phyloP scores from a whole-genome alignment of 2,113 vertebrate genomes.

The Prunella himalayana region DNA sequence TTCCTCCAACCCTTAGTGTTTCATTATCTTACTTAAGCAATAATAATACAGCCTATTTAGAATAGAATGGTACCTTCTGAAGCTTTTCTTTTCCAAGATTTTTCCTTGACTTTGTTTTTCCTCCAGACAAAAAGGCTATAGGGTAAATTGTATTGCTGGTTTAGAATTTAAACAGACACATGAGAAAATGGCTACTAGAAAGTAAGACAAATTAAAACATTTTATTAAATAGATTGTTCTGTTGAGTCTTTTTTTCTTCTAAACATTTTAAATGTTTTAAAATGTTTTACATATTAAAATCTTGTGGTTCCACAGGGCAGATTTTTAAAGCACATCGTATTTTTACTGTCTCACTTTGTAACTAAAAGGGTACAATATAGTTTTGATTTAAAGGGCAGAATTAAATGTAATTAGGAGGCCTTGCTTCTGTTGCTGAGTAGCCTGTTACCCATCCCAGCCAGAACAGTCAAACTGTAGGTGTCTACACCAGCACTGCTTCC shows the following conservation, averaged over 20 bases:
- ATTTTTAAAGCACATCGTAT: not conserved
- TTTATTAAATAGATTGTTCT: constrained; percentile 41
- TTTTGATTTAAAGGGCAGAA: not conserved
- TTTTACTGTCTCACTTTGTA: not conserved
- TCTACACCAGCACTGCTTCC: not conserved
- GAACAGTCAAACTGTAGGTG: not conserved
- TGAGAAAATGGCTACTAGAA: constrained; percentile 42
- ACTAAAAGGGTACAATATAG: not conserved
- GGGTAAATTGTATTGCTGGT: not conserved
- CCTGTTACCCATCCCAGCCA: not conserved
- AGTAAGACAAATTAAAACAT: constrained; percentile 38
- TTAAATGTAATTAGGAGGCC: not conserved
- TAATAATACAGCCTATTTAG: constrained; percentile 4
- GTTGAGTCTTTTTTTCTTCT: not conserved
- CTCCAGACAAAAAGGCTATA: constrained; percentile 11
- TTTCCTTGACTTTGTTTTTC: not conserved
- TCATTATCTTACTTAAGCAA: constrained; percentile 53
- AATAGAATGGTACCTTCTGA: constrained; percentile 7
- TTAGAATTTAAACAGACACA: constrained; percentile 12
- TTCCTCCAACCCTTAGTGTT: not conserved
- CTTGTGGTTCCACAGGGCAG: not conserved
- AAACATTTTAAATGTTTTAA: not conserved
- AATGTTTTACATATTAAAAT: not conserved
- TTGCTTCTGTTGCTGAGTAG: not conserved
- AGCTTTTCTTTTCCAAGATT: constrained; percentile 16